Percentiles rank a stretch among this genome's conserved stretches.
Conservation (phyloP, 1,140 invertebrate genomes). For the Lanistes nyassanus region DNA sequence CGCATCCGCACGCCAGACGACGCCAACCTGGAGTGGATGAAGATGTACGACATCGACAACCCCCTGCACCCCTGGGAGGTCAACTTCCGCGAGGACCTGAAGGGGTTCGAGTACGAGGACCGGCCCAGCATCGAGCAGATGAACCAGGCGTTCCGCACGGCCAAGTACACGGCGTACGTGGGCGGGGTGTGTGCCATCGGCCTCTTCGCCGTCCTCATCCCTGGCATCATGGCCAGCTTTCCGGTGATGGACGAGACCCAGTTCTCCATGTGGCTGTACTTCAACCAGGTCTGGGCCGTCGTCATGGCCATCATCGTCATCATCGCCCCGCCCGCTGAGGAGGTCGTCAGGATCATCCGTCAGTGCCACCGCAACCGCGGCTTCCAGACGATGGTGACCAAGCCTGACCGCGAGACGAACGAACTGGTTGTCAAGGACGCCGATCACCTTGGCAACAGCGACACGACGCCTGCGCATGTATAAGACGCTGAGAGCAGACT, state of each 20-base stretch:
- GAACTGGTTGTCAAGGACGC: constrained; percentile 24
- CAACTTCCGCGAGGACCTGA: constrained; percentile 61
- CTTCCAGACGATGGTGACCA: constrained; percentile 12
- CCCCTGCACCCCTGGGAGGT: constrained; percentile 67
- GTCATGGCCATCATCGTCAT: constrained; percentile 60
- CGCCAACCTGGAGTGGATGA: constrained; percentile 63
- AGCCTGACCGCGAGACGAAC: constrained; percentile 23
- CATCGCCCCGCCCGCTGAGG: constrained; percentile 55
- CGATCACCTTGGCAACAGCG: constrained; percentile 23
- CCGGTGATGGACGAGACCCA: constrained; percentile 53
- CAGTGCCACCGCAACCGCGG: constrained; percentile 51
- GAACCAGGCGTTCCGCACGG: constrained; percentile 54
- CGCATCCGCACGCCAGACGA: constrained; percentile 45
- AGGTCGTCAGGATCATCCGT: constrained; percentile 55
- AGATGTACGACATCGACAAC: constrained; percentile 68
- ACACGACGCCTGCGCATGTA: constrained; percentile 22
- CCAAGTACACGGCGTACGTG: constrained; percentile 58
- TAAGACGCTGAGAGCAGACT: constrained; percentile 10
- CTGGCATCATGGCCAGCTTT: constrained; percentile 56
- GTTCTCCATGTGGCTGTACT: constrained; percentile 61
- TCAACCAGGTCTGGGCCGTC: constrained; percentile 59
- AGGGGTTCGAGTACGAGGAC: constrained; percentile 55
- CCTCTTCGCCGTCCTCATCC: constrained; percentile 59
- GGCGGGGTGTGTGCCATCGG: constrained; percentile 52
- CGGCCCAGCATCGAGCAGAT: constrained; percentile 62